Evolutionary conservation across 2,113 vertebrate genomes (phyloP), one percentile per base, ranked within the genome.

Genomic region (Caranx melampygus): DNA sequence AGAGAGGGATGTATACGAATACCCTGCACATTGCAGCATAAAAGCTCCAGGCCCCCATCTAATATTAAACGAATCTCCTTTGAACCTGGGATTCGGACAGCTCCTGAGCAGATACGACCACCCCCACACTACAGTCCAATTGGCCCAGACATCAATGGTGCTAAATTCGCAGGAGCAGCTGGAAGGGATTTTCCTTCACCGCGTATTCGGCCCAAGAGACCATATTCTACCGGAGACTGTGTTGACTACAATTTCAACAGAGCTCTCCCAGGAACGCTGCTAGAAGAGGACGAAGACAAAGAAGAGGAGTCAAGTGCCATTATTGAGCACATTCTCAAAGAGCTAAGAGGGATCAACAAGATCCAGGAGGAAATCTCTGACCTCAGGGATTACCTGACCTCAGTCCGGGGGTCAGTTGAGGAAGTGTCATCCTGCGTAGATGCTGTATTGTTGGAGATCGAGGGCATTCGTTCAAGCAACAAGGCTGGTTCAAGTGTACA

Each of bases 331-430:
- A 99, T 99, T 69, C 93, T 99, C 16, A 97, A 97, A 89, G 98
- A 99, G 78, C 92, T 99, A 6, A 95, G 95, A 75, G 98, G 98
- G n/a, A 98, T 99, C 84, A 99, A 97, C 85, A 96, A 95, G 79
- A 98, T 99, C 84, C 97, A 99, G 88, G 96, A 95, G 1, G 98
- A 99, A 94, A 98, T 99, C 76, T 97, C 97, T 2, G 98, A 99
- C 85, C 95, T 99, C 74, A 95, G 94, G 61, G 95, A 97, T 87
- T 98, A 99, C 81, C 91, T 99, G 84, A 95, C 93, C n/a, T 96
- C 97, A 79, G 96, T 99, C 59, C 95, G 93, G 52, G 98, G 97
- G 16, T 99, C 98, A 5, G 97, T 99, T 69, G 98, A 99, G 75
- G 98, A 99, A 88, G 97, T 99, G 6, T 98, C 97, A 42, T 97